A percentile compares a stretch with the other conserved stretches of the same genome.
These are phyloP conservation scores for Hecatera dysodea DNA, from an alignment of 2,888 invertebrate genomes.

Conservation along the genomic window DNA sequence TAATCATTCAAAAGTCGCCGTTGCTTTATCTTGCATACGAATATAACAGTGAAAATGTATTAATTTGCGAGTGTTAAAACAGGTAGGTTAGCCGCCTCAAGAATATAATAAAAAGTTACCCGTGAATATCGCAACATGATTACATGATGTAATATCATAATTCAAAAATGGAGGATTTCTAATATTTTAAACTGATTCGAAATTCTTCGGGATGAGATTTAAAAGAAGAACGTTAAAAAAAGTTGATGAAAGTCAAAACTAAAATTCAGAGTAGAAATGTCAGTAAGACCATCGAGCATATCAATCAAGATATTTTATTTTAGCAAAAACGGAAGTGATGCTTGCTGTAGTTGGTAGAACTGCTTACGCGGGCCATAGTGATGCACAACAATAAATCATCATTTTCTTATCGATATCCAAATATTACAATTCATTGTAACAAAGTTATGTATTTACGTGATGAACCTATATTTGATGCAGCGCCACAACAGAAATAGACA, in stretches of 20 bases:
- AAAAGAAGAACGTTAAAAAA: not conserved
- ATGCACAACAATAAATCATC: conserved; percentile 19
- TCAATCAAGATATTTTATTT: conserved; percentile 10
- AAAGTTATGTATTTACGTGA: not conserved
- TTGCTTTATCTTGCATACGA: too few relatives aligned
- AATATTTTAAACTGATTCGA: too few relatives aligned
- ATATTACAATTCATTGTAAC: not conserved
- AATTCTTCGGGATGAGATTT: too few relatives aligned
- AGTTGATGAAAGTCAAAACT: not conserved
- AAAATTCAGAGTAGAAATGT: not conserved
- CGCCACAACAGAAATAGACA: not conserved
- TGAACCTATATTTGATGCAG: not conserved
- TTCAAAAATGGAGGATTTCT: too few relatives aligned
- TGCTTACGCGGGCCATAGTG: conserved; percentile 61
- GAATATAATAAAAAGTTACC: too few relatives aligned
- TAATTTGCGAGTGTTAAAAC: too few relatives aligned
- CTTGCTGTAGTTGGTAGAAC: conserved; percentile 56
- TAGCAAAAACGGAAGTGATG: conserved; percentile 63
- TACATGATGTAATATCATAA: too few relatives aligned
- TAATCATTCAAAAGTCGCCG: too few relatives aligned
- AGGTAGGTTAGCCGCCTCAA: too few relatives aligned
- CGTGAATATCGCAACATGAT: too few relatives aligned
- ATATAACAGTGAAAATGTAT: too few relatives aligned
- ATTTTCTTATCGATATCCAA: not conserved
- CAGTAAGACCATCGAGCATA: conserved; percentile 36